These are phyloP conservation scores for Muscina levida DNA, from an alignment of 2,888 invertebrate genomes.

Conservation along the genomic window DNA sequence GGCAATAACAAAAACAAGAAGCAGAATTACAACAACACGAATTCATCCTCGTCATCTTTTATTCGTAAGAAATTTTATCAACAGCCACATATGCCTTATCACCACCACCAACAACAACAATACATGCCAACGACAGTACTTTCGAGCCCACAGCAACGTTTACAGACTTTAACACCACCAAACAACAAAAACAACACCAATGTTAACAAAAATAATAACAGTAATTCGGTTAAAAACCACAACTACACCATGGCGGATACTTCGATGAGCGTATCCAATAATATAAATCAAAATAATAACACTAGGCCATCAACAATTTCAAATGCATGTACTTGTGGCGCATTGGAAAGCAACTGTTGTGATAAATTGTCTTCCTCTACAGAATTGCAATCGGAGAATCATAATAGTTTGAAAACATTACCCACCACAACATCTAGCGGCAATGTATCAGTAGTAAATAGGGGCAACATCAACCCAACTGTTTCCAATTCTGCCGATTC, in stretches of 20 bases:
- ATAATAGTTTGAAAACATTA: too few relatives aligned
- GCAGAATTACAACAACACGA: constrained; percentile 61
- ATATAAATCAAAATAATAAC: constrained; percentile 31
- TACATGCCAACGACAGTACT: constrained; percentile 43
- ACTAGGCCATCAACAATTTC: not conserved
- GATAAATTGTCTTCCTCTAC: constrained; percentile 38
- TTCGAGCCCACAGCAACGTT: constrained; percentile 1
- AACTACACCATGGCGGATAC: constrained; percentile 40
- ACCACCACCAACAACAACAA: constrained; percentile 42
- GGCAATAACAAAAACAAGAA: constrained; percentile 53
- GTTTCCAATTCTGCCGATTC: not conserved
- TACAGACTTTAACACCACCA: constrained; percentile 19
- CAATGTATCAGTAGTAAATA: not conserved
- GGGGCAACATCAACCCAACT: not conserved
- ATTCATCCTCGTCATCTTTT: constrained; percentile 55
- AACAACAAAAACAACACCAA: constrained; percentile 45
- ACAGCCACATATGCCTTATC: constrained; percentile 37
- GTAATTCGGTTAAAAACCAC: constrained; percentile 43
- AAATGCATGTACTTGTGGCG: constrained; percentile 36
- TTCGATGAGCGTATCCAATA: constrained; percentile 9
- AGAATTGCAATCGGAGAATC: constrained; percentile 2
- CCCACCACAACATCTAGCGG: not conserved
- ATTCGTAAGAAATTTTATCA: constrained; percentile 66
- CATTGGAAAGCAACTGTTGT: constrained; percentile 31
- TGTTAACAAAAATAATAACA: constrained; percentile 49